Base-by-base conservation (phyloP, 1,140 invertebrate species). In the Drosophila suzukii region DNA sequence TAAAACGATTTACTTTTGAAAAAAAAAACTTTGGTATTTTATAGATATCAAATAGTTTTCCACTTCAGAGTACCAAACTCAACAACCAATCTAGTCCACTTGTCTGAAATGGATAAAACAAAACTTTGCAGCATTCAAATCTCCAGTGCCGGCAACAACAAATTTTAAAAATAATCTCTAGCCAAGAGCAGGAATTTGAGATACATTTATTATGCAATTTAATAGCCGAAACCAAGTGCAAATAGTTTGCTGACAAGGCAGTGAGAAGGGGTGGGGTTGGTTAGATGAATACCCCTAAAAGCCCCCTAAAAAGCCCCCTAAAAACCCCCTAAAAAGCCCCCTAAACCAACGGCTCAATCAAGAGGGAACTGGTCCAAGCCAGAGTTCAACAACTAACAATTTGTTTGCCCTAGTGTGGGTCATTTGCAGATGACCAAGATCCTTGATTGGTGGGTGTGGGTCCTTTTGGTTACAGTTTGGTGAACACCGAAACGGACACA, bases 191-290 rank as follows among this genome's bases (percentile, higher is more conserved):
- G 57, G 46, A 81, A 73, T 67, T 72, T 65, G 41, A 61, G 63
- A 51, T 59, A 78, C 82, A 86, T 86, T 76, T 88, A 86, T 86
- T 88, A 88, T 82, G 75, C 78, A 82, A 67, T 85, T 85, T 85
- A 81, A 86, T 85, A 49, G 70, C 65, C 82, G 68, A 81, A 85
- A 86, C 82, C 82, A 85, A 85, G 82, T 86, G 82, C 78, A 85
- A 85, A 85, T 86, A 85, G 82, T 86, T 85, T 85, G 68, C 61
- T 59, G 81, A 81, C 81, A 74, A 38, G 59, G 51, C 41, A 44
- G 46, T 49, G 10, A 7, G 62, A 47, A 20, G 17, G 1, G 30
- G 34, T 20, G 32, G 32, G 8, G 6, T 5, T 27, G 27, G 27
- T 36, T 53, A 36, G 30, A 30, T 11, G 53, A 44, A 54, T 38